phyloP scores from a whole-genome alignment of 2,888 invertebrate species.

The Thereva unica region DNA sequence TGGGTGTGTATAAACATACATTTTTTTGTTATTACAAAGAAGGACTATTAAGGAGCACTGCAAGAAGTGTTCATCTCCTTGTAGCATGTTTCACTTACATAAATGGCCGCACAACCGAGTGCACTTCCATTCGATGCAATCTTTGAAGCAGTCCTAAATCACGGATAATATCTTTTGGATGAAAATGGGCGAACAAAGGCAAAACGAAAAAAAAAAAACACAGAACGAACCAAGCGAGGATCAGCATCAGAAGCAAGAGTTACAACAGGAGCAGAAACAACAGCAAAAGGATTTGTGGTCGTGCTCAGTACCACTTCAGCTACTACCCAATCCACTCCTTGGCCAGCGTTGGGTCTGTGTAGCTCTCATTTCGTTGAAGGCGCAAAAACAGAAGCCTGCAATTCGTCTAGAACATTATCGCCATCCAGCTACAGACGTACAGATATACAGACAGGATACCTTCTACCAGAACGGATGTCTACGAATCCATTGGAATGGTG shows the following conservation, averaged over 20 bases:
- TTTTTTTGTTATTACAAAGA: not conserved
- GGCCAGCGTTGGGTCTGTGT: constrained; percentile 31
- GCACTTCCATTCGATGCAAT: constrained; percentile 34
- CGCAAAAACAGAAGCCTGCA: constrained; percentile 36
- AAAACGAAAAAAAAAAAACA: constrained; percentile 11
- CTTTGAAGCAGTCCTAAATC: constrained; percentile 35
- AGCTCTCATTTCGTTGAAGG: constrained; percentile 32
- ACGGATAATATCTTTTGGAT: constrained; percentile 37
- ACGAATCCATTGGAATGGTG: constrained; percentile 8
- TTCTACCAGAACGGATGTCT: constrained; percentile 6
- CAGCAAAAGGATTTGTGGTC: constrained; percentile 22
- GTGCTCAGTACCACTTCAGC: constrained; percentile 16
- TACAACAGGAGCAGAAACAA: not conserved
- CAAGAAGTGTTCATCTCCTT: constrained; percentile 15
- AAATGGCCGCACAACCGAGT: constrained; percentile 22
- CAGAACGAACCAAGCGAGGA: not conserved
- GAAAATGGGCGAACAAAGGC: constrained; percentile 25
- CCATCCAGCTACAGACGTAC: constrained; percentile 26
- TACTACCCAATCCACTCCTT: constrained; percentile 26
- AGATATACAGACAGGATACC: not conserved
- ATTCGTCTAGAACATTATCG: constrained; percentile 37
- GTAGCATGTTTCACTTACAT: constrained; percentile 34
- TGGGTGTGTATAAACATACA: not conserved
- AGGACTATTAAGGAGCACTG: constrained; percentile 26
- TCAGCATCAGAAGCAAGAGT: constrained; percentile 5